Conservation (phyloP, 2,888 invertebrate genomes). For the Plagodis pulveraria region DNA sequence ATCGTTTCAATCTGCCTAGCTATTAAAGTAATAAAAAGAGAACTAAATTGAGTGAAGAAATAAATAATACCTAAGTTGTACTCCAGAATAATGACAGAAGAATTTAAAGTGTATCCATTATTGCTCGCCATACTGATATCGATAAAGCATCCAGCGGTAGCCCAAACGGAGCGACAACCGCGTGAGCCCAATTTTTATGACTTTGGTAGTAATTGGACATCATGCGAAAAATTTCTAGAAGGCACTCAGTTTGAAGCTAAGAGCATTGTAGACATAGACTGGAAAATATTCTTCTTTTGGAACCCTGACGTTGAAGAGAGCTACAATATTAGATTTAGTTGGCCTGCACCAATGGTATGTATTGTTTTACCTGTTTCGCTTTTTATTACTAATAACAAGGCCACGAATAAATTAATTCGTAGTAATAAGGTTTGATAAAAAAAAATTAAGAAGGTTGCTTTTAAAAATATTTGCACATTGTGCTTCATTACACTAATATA, state of each 20-base stretch:
- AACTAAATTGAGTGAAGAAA: too few relatives aligned
- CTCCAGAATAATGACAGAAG: background rate
- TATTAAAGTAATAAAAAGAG: too few relatives aligned
- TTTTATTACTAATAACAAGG: too few relatives aligned
- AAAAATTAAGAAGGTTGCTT: too few relatives aligned
- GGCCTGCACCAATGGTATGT: slow-evolving; percentile 53
- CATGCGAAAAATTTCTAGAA: slow-evolving; percentile 59
- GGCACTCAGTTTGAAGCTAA: slow-evolving; percentile 48
- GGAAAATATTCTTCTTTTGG: slow-evolving; percentile 70
- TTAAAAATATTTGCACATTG: too few relatives aligned
- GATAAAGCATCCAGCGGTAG: background rate
- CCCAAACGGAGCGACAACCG: background rate
- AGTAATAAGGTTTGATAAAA: too few relatives aligned
- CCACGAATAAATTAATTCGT: too few relatives aligned
- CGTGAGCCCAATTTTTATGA: background rate
- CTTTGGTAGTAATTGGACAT: slow-evolving; percentile 49
- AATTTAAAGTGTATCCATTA: slow-evolving; percentile 1
- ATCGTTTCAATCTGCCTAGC: too few relatives aligned
- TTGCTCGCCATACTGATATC: slow-evolving; percentile 2
- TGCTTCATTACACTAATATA: too few relatives aligned
- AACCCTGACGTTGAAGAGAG: slow-evolving; percentile 45
- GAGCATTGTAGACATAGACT: slow-evolving; percentile 55
- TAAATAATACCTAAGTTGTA: too few relatives aligned
- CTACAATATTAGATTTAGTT: slow-evolving; percentile 55
- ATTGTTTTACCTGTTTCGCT: background rate